Percentiles rank a stretch among this genome's conserved stretches.
Evolutionary conservation across 2,797 vertebrate genomes (phyloP).

Genomic region (Betta splendens): DNA sequence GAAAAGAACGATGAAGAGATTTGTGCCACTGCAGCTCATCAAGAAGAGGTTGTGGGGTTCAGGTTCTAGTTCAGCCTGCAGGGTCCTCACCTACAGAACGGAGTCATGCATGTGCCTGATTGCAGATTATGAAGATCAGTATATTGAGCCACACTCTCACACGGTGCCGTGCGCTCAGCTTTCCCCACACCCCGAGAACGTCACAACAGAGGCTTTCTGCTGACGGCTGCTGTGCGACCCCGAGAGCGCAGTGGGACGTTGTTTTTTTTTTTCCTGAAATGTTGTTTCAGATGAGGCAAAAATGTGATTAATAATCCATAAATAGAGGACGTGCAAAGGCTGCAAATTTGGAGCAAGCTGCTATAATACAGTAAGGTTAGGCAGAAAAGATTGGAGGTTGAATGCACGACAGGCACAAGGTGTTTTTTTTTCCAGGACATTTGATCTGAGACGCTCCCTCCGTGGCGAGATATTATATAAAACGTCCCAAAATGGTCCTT

Average conservation of each 20-base stretch:
- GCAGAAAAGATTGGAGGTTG: conserved; percentile 7
- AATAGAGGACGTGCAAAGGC: conserved; percentile 28
- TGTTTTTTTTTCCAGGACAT: conserved; percentile 23
- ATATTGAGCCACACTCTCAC: conserved; percentile 2
- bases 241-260: conserved; percentile 48
- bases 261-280: conserved; percentile 61
- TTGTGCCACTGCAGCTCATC: conserved; percentile 4
- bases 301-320: conserved; percentile 70
- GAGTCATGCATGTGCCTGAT: conserved; percentile 11
- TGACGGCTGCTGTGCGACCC: conserved; percentile 16
- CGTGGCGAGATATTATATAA: conserved; percentile 17
- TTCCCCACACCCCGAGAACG: conserved; percentile 14
- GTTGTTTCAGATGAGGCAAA: conserved; percentile 48
- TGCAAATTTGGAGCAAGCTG: conserved; percentile 34
- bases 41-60: not conserved
- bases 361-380: conserved; percentile 14
- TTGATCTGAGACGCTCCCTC: conserved; percentile 23
- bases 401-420: conserved; percentile 17
- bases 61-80: conserved; percentile 12
- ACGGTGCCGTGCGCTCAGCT: not conserved
- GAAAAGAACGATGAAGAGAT: not conserved
- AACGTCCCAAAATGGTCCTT: conserved; percentile 4
- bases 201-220: conserved; percentile 11
- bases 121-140: conserved; percentile 15
- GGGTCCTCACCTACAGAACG: not conserved